phyloP scores from a whole-genome alignment of 2,113 vertebrate species.

The Lampris incognitus region DNA sequence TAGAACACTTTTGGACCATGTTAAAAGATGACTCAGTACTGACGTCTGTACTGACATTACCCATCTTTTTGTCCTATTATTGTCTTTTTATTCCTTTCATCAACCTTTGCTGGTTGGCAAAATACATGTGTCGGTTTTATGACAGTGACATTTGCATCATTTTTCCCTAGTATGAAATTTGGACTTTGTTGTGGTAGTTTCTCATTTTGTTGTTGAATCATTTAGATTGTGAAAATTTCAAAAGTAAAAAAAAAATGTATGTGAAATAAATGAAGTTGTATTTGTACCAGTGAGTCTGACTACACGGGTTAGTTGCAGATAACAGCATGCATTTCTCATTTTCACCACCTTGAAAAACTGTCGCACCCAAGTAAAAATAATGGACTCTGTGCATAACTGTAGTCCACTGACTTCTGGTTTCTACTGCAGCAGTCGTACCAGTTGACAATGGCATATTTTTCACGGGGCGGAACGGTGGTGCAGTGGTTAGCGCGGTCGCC shows the following conservation, averaged over 20 bases:
- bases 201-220: constrained; percentile 88
- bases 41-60: constrained; percentile 57
- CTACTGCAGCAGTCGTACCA: no score
- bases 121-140: constrained; percentile 77
- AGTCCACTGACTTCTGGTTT: no score
- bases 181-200: constrained; percentile 87
- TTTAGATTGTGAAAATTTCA: constrained; percentile 86
- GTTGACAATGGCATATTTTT: no score
- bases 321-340: neutral
- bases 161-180: constrained; percentile 78
- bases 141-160: constrained; percentile 77
- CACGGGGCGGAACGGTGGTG: no score
- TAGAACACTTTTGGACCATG: constrained; percentile 34
- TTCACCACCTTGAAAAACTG: neutral
- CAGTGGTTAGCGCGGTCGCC: no score
- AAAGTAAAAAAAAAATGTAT: constrained; percentile 82
- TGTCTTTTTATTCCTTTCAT: constrained; percentile 72
- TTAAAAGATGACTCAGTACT: constrained; percentile 50
- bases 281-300: constrained; percentile 78
- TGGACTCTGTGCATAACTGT: no score
- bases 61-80: constrained; percentile 61
- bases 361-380: neutral
- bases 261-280: constrained; percentile 87
- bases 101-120: constrained; percentile 74
- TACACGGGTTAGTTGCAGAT: constrained; percentile 39